Conservation (phyloP, 1,140 invertebrate genomes). For the Scaptomyza montana region DNA sequence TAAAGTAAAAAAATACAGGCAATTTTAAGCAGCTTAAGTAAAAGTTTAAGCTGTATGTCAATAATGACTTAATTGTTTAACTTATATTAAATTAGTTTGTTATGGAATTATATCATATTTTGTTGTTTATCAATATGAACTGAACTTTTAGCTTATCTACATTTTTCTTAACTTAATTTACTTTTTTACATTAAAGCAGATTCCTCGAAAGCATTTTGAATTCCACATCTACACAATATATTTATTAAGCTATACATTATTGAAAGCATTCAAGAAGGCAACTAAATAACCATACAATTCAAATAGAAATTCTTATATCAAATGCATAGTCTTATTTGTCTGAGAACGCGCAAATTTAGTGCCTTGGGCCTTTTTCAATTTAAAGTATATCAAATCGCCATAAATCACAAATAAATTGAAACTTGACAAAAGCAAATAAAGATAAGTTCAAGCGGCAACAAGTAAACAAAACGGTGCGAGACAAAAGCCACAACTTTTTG, state of each 20-base stretch:
- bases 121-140: too few species aligned
- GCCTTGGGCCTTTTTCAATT: constrained; percentile 14
- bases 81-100: background rate
- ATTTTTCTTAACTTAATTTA: too few species aligned
- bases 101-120: too few species aligned
- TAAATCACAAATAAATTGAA: constrained; percentile 60
- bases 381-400: constrained; percentile 44
- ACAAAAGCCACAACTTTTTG: constrained; percentile 19
- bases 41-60: constrained; percentile 10
- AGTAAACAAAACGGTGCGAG: constrained; percentile 12
- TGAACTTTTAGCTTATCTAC: too few species aligned
- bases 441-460: constrained; percentile 27
- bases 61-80: background rate
- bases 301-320: background rate
- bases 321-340: constrained; percentile 18
- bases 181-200: too few species aligned
- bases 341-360: background rate
- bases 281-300: background rate
- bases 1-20: constrained; percentile 31
- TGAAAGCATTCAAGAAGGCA: constrained; percentile 8
- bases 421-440: constrained; percentile 35
- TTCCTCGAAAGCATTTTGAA: background rate
- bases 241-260: too few species aligned
- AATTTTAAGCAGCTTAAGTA: constrained; percentile 27
- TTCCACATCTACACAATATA: background rate